Percentiles rank a stretch among this genome's conserved stretches.
phyloP scores from a whole-genome alignment of 2,797 vertebrate genomes.

The Orestias chungarensis region DNA sequence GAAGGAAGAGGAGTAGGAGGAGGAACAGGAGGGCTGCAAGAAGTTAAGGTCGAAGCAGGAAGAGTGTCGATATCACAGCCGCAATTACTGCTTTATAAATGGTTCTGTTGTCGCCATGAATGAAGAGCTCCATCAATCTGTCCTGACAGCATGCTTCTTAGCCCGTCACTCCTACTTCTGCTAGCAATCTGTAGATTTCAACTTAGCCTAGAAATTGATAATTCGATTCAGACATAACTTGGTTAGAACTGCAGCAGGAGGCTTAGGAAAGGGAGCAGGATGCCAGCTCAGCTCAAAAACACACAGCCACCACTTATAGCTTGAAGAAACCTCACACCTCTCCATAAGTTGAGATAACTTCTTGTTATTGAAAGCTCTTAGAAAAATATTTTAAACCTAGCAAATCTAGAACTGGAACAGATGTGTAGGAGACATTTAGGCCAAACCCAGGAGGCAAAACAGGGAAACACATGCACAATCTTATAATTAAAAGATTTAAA shows the following conservation, averaged over 20 bases:
- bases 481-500: background rate
- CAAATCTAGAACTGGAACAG: background rate
- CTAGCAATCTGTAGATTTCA: conserved; percentile 87
- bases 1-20: conserved; percentile 11
- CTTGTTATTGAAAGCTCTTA: background rate
- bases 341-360: background rate
- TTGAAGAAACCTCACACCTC: background rate
- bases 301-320: background rate
- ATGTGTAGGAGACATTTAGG: background rate
- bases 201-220: conserved; percentile 89
- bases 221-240: conserved; percentile 87
- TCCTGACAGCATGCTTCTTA: conserved; percentile 80
- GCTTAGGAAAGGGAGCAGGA: conserved; percentile 14
- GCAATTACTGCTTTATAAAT: conserved; percentile 90
- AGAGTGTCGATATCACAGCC: conserved; percentile 87
- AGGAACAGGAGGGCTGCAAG: conserved; percentile 54
- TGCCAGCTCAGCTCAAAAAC: conserved; percentile 46
- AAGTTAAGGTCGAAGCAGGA: conserved; percentile 85
- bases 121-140: conserved; percentile 88
- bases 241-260: conserved; percentile 79
- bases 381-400: background rate
- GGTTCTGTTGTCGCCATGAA: conserved; percentile 81
- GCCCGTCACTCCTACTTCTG: conserved; percentile 84
- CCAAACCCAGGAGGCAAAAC: background rate
- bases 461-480: background rate